Evolutionary conservation across 2,113 vertebrate genomes (phyloP).

Genomic region (Cinclus cinclus): DNA sequence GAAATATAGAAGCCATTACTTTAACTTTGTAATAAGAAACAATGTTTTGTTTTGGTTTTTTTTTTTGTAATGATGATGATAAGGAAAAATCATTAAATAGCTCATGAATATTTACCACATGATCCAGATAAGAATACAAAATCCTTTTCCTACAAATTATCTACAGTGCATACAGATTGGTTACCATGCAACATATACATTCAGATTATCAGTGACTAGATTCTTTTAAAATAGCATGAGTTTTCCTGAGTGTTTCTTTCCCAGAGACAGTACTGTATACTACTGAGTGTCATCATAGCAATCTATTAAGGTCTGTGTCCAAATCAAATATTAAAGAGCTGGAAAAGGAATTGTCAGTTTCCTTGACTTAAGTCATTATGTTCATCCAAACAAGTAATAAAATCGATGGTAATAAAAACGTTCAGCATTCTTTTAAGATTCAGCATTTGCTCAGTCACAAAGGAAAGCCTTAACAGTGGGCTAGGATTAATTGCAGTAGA

Average conservation of each 20-base stretch:
- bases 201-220: slow-evolving; percentile 23
- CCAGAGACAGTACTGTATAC: not conserved
- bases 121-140: not conserved
- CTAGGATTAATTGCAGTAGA: not conserved
- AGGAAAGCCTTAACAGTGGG: not conserved
- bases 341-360: not conserved
- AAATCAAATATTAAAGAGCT: not conserved
- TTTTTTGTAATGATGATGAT: slow-evolving; percentile 11
- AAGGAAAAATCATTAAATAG: not conserved
- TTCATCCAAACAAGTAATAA: slow-evolving; percentile 22
- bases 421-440: not conserved
- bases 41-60: not conserved
- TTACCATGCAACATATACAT: slow-evolving; percentile 19
- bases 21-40: not conserved
- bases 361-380: not conserved
- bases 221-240: slow-evolving; percentile 50
- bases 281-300: not conserved
- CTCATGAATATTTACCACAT: slow-evolving; percentile 12
- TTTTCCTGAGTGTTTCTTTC: not conserved
- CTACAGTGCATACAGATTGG: not conserved
- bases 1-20: not conserved
- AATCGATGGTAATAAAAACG: not conserved
- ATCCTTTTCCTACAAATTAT: not conserved
- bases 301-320: not conserved
- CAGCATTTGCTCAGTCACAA: not conserved